Evolutionary conservation across 2,888 invertebrate genomes (phyloP).

Genomic region (Phaonia tiefii): DNA sequence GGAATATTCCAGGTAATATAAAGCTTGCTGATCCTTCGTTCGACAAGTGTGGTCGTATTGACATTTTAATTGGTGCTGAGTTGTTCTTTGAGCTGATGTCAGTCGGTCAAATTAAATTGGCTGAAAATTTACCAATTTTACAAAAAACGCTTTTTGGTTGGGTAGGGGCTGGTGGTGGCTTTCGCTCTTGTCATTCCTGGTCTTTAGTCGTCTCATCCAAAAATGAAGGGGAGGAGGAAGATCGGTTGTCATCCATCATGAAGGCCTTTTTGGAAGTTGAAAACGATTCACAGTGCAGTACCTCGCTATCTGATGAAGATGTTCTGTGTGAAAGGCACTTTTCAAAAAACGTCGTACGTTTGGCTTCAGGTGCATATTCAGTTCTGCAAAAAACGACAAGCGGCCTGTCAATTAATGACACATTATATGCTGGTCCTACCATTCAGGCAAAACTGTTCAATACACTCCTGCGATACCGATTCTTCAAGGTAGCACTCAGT

Average conservation of each 20-base stretch:
- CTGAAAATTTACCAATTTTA: too few species aligned
- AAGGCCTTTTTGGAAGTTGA: constrained; percentile 62
- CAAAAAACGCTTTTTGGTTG: too few species aligned
- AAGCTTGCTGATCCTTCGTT: constrained; percentile 59
- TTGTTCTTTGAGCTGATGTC: too few species aligned
- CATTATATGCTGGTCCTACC: constrained; percentile 37
- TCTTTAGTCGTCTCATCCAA: background rate
- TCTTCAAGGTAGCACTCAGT: too few species aligned
- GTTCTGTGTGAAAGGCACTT: too few species aligned
- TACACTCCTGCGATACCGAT: constrained; percentile 50
- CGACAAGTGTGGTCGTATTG: constrained; percentile 53
- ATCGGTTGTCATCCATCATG: background rate
- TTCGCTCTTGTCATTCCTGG: background rate
- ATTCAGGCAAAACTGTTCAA: constrained; percentile 54
- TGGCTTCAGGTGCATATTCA: constrained; percentile 8
- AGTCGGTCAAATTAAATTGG: too few species aligned
- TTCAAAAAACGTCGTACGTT: constrained; percentile 18
- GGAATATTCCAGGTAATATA: constrained; percentile 60
- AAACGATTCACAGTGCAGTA: constrained; percentile 23
- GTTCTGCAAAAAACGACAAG: constrained; percentile 17
- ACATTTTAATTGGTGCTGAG: too few species aligned
- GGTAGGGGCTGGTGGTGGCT: constrained; percentile 65
- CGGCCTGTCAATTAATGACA: too few species aligned
- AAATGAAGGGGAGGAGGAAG: background rate
- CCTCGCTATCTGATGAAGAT: constrained; percentile 21